Base-by-base conservation (phyloP, 2,888 invertebrate genomes). In the Ophion ventricosus region DNA sequence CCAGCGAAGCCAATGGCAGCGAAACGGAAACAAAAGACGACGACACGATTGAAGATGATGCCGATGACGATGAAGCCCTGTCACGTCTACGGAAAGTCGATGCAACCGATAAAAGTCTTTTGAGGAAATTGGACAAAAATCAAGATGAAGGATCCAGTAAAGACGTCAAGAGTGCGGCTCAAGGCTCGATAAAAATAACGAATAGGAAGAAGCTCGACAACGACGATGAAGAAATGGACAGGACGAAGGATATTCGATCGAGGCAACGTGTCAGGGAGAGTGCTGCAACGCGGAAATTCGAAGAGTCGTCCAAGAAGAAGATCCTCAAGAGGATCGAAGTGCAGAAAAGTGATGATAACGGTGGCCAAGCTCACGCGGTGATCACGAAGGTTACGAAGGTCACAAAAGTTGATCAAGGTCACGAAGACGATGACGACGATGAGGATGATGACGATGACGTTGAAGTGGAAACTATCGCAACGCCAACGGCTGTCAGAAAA, bases 401-500 rank as follows among this genome's bases (percentile, higher is more conserved):
- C 35, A 72, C 5, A 61, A 35, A 66, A 10, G 63, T 57, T 26
- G 43, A 54, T 35, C 69, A 82, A 7, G 64, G n/a, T n/a, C n/a
- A 72, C 11, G 64, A 81, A 20, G 78, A 78, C 2, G 77, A 57
- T 56, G 57, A 79, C 35, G 69, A 84, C 43, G 77, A 77, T 11
- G 64, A 83, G 1, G 87, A 83, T 10, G 89, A 87, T 35, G 79
- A 80, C 11, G 80, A 77, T 0, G 72, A 85, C 23, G 66, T 64
- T 25, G 82, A 83, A n/a, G 66, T 78, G 35, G 87, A 89, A 43
- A 61, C 49, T 23, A 10, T 23, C 14, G 54, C 70, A n/a, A 74
- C 82, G 40, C 29, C 72, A 2, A 7, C 85, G 4, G 75, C 87
- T 3, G 77, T 86, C 2, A 85, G 86, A 67, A 91, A 91, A 79